Base-by-base conservation (phyloP, 2,113 vertebrate genomes). In the Cololabis saira region DNA sequence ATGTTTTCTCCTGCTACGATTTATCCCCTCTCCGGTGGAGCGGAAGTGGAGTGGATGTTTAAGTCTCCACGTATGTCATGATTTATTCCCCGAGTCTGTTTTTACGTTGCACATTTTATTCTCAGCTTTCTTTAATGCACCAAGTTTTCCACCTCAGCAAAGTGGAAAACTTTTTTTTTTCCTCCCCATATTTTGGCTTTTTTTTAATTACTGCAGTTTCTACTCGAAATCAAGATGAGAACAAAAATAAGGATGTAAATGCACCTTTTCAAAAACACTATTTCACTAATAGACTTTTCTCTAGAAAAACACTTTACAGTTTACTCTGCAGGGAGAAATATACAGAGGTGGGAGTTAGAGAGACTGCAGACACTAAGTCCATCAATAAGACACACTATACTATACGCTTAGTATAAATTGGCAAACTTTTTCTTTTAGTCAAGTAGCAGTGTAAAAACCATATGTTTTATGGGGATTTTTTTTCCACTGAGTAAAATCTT, bases 91-190 rank as follows among this genome's bases (percentile, higher is more conserved):
- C 1, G 12, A 61, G 51, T 56, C 45, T 43, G 22, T 37, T 61
- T 67, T 22, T n/a, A n/a, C 52, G 11, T 19, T 49, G 56, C 42
- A 49, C 57, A 12, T 15, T 66, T 60, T 2, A 8, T 43, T 18
- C 58, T 58, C 62, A 24, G 47, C 47, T 73, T 55, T 67, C 47
- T 48, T 55, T 61, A 63, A 71, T 48, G 54, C 44, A 43, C 51
- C 30, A 61, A 60, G 42, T 67, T 67, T 60, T 40, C 44, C 70
- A 58, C 41, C 44, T 71, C 51, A 14, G 33, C 54, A 41, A 50
- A 51, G 47, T 51, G 19, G 9, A 65, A 72, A 67, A 61, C 45
- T 47, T 47, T 11, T 47, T 10, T 47, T 53, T 54, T 53, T 21
- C 22, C 24, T 27, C 4, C 22, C 40, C 56, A 22, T 42, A 19